Conservation (phyloP, 2,888 invertebrate genomes). For the Andrena dorsata region DNA sequence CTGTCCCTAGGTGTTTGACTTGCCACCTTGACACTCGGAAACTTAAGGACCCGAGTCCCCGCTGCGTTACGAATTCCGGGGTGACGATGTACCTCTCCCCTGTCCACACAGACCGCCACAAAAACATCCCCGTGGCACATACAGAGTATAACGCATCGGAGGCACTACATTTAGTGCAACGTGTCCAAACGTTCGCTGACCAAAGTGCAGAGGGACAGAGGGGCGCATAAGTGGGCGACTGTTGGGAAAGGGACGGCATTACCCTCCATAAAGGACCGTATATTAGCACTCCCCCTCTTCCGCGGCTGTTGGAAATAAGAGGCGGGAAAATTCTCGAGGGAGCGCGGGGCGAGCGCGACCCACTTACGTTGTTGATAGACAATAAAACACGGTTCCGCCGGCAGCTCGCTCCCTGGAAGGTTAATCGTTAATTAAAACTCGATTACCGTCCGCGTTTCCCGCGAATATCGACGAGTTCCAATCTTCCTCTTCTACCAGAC, state of each 20-base stretch:
- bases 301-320: conserved; percentile 28
- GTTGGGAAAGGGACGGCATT: not conserved
- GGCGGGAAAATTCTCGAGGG: conserved; percentile 40
- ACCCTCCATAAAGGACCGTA: not conserved
- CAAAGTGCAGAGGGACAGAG: not conserved
- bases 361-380: conserved; percentile 55
- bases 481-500: too few species aligned
- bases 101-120: too few species aligned
- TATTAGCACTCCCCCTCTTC: not conserved
- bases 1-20: too few species aligned
- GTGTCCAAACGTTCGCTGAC: too few species aligned
- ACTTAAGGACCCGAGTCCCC: too few species aligned
- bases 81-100: too few species aligned
- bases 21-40: too few species aligned
- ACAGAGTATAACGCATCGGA: too few species aligned
- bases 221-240: not conserved
- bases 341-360: conserved; percentile 27
- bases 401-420: conserved; percentile 26
- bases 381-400: conserved; percentile 40
- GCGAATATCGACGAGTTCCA: conserved; percentile 40
- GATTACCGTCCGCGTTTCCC: conserved; percentile 43
- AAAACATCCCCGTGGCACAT: too few species aligned
- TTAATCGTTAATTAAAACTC: conserved; percentile 59
- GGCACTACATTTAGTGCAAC: too few species aligned
- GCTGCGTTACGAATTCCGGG: too few species aligned